Evolutionary conservation across 2,797 vertebrate genomes (phyloP), one percentile per base, ranked within the genome.

Genomic region (Harpagifer antarcticus): DNA sequence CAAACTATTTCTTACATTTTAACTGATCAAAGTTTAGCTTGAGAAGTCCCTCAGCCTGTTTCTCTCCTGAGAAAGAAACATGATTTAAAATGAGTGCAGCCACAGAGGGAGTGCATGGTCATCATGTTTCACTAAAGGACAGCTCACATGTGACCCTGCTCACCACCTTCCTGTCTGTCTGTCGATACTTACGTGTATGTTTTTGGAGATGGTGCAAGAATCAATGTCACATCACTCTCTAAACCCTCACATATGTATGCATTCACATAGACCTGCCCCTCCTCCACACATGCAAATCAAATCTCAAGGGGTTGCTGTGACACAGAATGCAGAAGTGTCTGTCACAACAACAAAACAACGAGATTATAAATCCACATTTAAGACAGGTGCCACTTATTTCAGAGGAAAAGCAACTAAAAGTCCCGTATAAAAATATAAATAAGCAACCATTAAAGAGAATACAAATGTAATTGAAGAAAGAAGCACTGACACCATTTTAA

Each of bases 101-200:
- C 76, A 53, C 61, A 62, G 37, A 14, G 14, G 4, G 42, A 76
- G 43, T 94, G 95, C 96, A 94, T 93, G 92, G 93, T 96, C 96
- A 96, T 96, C 95, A 96, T 94, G 95, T 96, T 96, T 96, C 93
- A 94, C 91, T 95, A 76, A 82, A 83, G 76, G 81, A 78, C 94
- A 93, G 92, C 95, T 96, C 93, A 96, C 94, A 95, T 95, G 94
- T 96, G 95, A 96, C 84, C 79, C 84, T 55, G 60, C 71, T 71
- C 66, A 59, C 74, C 72, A 78, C 76, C 79, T 74, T 65, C 53
- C 76, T 75, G 72, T 81, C 72, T 47, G 48, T 80, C 72, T 77
- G 80, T 91, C 86, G 81, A 87, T 86, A 89, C 76, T 68, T 95
- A 95, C 94, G 94, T 96, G 95, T 95, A 93, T 94, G 95, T 95